Evolutionary conservation across 92 coral and sea anemone species (phyloP).

Genomic region (Paragorgia papillata): DNA sequence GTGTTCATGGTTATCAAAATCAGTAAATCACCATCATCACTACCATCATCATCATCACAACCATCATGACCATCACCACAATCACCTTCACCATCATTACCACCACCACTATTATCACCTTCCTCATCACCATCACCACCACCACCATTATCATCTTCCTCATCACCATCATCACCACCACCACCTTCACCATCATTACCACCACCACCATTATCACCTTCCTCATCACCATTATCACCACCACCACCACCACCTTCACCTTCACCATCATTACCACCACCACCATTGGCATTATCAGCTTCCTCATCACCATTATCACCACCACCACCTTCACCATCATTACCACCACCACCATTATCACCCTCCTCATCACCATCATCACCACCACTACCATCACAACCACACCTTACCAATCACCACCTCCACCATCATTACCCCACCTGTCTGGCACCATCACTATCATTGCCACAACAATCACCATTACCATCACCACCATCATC

Average conservation of each 20-base stretch:
- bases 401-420: too few relatives aligned
- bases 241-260: neutral
- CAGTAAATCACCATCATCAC: neutral
- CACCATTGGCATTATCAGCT: too few relatives aligned
- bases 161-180: neutral
- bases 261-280: neutral
- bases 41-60: neutral
- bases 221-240: neutral
- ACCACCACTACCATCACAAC: too few relatives aligned
- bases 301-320: too few relatives aligned
- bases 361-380: too few relatives aligned
- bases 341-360: too few relatives aligned
- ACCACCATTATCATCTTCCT: neutral
- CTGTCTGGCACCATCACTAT: too few relatives aligned
- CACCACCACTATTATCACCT: neutral
- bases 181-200: neutral
- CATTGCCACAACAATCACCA: too few relatives aligned
- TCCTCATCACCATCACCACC: neutral
- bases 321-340: too few relatives aligned
- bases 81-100: neutral
- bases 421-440: too few relatives aligned
- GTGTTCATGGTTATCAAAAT: neutral
- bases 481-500: too few relatives aligned
- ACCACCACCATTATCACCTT: neutral
- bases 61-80: neutral